Evolutionary conservation across 2,797 vertebrate genomes (phyloP), one percentile per base, ranked within the genome.

Genomic region (Lerista edwardsae): DNA sequence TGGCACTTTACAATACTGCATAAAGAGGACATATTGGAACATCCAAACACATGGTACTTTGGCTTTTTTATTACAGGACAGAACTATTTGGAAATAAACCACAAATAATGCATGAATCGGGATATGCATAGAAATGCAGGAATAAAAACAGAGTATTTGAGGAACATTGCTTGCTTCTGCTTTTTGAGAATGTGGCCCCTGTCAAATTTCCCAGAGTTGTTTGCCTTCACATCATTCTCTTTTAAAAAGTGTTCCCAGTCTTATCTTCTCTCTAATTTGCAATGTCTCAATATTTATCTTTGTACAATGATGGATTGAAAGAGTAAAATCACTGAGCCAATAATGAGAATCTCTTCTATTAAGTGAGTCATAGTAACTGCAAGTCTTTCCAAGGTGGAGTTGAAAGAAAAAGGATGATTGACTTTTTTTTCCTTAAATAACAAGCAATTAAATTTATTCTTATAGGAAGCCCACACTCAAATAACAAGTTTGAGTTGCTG

Each of bases 201-300:
- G 10, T 76, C 71, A 72, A 1, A 12, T 87, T 89, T 91, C 65
- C 47, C 80, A 79, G 47, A n/a, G 65, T 91, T 94, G 85, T 89
- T 69, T 92, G 82, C 93, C 86, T 93, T 94, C 91, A 91, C 86
- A 93, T 90, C 93, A 90, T 90, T 88, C 91, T 91, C 93, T 93
- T 94, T 94, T 92, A 88, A 31, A 82, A 82, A 90, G 89, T 93
- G 86, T 94, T 93, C 89, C 89, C 87, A 93, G 75, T 92, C 73
- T 90, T 92, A 93, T 87, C 80, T 78, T 92, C 85, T 92, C 88
- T 89, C 80, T 95, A 92, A 95, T 95, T 94, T 94, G 79, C 72
- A 91, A 68, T 96, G 94, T 96, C 94, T 95, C 92, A 96, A 96
- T 96, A 96, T 96, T 96, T 95, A 91, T 95, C 93, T 96, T 96